Base-by-base conservation (phyloP, 2,888 invertebrate genomes). In the Parelbella ahira region DNA sequence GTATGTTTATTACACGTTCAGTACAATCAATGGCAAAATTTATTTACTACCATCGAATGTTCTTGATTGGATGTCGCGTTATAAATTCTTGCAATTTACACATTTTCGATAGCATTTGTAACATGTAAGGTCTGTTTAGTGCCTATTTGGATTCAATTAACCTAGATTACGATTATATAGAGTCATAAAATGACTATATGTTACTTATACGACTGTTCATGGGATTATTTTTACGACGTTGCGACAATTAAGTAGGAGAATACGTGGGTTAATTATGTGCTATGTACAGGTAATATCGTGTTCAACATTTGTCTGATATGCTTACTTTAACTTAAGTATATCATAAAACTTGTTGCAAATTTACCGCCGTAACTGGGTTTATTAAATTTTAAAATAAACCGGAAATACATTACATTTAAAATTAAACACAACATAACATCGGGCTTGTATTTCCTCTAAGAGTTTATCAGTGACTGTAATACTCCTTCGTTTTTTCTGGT, bases 1-100 rank as follows among this genome's bases (percentile, higher is more conserved):
- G 45, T 56, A 60, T 68, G 65, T 68, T 68, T 69, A 69, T 67
- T 68, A 69, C 69, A 65, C 64, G 52, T 54, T 56, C 45, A 48
- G 68, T 70, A 68, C 66, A 67, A 51, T 66, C 62, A 56, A 51
- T 55, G 50, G 65, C 65, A 69, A 56, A 59, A 61, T 54, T 51
- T 48, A 54, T 58, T 37, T 18, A 39, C 38, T 46, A 28, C 37
- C 32, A 34, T 44, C 44, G 38, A 44, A 32, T 18, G 44, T 32
- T 39, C 30, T 24, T 42, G 30, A 49, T 52, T 47, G 44, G 47
- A 44, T 37, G 24, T 28, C 27, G 10, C 37, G 41, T 46, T 34
- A 51, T 46, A 49, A 48, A 50, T 41, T 47, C 44, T 24, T 30
- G 45, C 45, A 49, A 50, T 45, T 45, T 44, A 48, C 47, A 47